Evolutionary conservation across 1,140 invertebrate species (phyloP), one percentile per base, ranked within the genome.

Genomic region (Drosophila neocordata): DNA sequence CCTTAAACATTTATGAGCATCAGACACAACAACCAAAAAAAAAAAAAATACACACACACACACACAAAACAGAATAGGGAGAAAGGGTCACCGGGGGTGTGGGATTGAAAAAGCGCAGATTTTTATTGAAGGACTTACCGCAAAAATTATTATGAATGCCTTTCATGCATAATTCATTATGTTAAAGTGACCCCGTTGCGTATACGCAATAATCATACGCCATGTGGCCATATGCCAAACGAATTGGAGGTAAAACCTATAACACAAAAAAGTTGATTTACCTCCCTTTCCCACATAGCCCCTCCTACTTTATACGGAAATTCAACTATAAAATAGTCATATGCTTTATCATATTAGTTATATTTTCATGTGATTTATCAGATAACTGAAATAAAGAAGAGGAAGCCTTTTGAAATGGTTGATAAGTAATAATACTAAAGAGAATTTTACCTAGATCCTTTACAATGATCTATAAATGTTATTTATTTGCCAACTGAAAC

Each of bases 131-230:
- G 69, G 61, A 51, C 51, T 56, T 61, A 77, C 78, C 73, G 65
- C 80, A 84, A 51, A 87, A 87, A 78, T 84, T 75, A 85, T 85
- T 87, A 78, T 82, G 84, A 87, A 73, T 68, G 64, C 72, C 63
- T 64, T 62, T 51, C 65, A 85, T 85, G 83, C 83, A 87, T 87
- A 87, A 87, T 87, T 82, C 82, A 87, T 88, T 56, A 82, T 63
- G 79, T 88, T 79, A 75, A 85, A 88, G 83, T 88, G 83, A 78
- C 75, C 82, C 75, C 83, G 37, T 76, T 87, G 83, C 78, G 82
- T 88, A 88, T 87, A 87, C 82, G 83, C 78, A 87, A 87, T 88
- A 85, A 87, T 87, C 81, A 85, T 85, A 75, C 74, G 81, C 70
- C 74, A 53, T 57, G 62, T 18, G 61, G 70, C 67, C 41, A 66